A percentile compares a stretch with the other conserved stretches of the same genome.
phyloP scores from a whole-genome alignment of 2,113 vertebrate genomes.

The Zosterops lateralis region DNA sequence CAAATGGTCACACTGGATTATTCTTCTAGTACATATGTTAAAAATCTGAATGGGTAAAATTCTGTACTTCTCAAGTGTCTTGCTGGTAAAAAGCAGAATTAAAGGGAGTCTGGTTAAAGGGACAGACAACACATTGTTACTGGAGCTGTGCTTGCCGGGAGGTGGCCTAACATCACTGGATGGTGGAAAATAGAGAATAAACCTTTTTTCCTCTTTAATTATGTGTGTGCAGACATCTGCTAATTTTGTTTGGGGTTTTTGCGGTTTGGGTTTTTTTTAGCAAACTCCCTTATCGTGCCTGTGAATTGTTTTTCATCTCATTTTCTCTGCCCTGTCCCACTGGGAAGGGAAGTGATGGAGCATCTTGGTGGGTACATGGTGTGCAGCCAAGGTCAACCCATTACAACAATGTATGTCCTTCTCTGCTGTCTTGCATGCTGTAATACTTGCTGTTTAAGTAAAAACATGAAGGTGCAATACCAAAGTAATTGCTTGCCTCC shows the following conservation, averaged over 20 bases:
- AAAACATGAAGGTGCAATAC: background rate
- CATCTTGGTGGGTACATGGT: background rate
- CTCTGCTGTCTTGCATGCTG: background rate
- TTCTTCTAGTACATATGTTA: background rate
- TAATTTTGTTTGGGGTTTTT: background rate
- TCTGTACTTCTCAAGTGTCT: background rate
- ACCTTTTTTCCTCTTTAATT: background rate
- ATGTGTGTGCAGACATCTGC: background rate
- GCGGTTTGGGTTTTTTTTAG: background rate
- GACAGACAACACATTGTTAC: background rate
- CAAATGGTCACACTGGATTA: background rate
- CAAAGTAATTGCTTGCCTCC: background rate
- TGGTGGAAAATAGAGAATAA: background rate
- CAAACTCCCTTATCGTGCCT: background rate
- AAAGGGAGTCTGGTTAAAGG: background rate
- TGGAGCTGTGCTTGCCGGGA: fast-evolving
- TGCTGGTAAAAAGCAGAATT: background rate
- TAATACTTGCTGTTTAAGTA: background rate
- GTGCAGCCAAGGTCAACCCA: background rate
- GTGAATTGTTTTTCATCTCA: background rate
- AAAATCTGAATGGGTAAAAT: background rate
- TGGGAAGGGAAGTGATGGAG: background rate
- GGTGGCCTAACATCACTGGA: background rate
- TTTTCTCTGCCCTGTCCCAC: background rate
- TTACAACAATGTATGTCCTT: background rate